Conservation (phyloP, 2,797 vertebrate genomes). For the Trichosurus vulpecula region DNA sequence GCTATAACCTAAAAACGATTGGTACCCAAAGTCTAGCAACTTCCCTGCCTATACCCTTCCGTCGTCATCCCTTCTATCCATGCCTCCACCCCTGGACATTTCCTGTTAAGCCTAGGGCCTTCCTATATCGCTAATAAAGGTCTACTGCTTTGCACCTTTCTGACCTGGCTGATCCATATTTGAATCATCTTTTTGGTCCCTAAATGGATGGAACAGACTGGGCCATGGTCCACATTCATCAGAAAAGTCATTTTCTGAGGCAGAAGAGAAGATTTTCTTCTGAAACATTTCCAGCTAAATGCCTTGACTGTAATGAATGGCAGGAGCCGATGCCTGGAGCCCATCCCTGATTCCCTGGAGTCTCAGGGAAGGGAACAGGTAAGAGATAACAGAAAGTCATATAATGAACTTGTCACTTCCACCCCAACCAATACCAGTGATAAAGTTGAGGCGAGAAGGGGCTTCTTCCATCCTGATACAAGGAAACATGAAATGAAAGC, state of each 20-base stretch:
- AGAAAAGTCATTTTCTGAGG: background rate
- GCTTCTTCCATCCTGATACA: background rate
- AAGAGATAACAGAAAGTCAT: conserved; percentile 46
- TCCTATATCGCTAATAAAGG: background rate
- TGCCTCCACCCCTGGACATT: background rate
- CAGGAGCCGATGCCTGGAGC: conserved; percentile 4
- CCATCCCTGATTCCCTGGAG: conserved; percentile 1
- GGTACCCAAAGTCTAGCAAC: background rate
- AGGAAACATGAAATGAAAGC: conserved; percentile 16
- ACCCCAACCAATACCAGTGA: background rate
- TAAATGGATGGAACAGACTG: background rate
- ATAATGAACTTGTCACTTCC: conserved; percentile 53
- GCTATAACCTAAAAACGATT: background rate
- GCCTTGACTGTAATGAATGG: conserved; percentile 14
- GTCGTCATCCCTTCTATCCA: background rate
- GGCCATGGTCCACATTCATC: background rate
- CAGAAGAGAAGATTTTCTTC: conserved; percentile 15
- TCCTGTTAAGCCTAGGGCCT: background rate
- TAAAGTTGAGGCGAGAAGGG: background rate
- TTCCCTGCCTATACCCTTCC: background rate
- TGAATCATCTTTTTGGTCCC: background rate
- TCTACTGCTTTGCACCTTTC: background rate
- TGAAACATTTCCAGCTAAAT: background rate
- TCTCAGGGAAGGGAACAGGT: conserved; percentile 18
- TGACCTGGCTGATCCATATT: background rate